phyloP scores from a whole-genome alignment of 1,140 invertebrate species.

The Drosophila arizonae region DNA sequence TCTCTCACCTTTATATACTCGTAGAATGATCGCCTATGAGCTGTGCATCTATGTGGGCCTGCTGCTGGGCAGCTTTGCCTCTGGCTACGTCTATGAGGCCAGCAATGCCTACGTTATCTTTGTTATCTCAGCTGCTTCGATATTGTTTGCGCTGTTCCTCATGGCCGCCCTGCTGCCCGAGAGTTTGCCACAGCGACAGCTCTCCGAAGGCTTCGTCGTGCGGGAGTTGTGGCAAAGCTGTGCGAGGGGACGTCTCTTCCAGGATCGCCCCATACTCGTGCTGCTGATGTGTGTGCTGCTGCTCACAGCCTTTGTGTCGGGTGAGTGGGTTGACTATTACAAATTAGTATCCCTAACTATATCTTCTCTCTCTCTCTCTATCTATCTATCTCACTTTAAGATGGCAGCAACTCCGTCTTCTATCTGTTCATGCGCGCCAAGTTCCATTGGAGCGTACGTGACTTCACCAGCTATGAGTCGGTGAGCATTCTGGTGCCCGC shows the following conservation, averaged over 20 bases:
- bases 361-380: background rate
- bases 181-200: constrained; percentile 38
- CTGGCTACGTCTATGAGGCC: constrained; percentile 75
- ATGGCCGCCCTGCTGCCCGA: constrained; percentile 64
- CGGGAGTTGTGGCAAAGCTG: constrained; percentile 85
- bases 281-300: constrained; percentile 84
- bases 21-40: constrained; percentile 86
- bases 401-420: constrained; percentile 83
- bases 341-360: background rate
- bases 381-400: constrained; percentile 21
- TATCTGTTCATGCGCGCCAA: constrained; percentile 86
- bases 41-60: constrained; percentile 84
- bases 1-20: constrained; percentile 8
- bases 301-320: constrained; percentile 83
- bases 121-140: constrained; percentile 54
- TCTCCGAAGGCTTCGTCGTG: constrained; percentile 74
- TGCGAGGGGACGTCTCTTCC: constrained; percentile 84
- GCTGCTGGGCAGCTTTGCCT: constrained; percentile 85
- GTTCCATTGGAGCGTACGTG: constrained; percentile 86
- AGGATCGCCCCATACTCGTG: constrained; percentile 85
- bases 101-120: constrained; percentile 54
- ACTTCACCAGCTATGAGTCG: constrained; percentile 85
- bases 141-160: constrained; percentile 51
- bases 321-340: constrained; percentile 12
- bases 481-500: constrained; percentile 83